Evolutionary conservation across 2,797 vertebrate species (phyloP).

Genomic region (Gambelia wislizenii): DNA sequence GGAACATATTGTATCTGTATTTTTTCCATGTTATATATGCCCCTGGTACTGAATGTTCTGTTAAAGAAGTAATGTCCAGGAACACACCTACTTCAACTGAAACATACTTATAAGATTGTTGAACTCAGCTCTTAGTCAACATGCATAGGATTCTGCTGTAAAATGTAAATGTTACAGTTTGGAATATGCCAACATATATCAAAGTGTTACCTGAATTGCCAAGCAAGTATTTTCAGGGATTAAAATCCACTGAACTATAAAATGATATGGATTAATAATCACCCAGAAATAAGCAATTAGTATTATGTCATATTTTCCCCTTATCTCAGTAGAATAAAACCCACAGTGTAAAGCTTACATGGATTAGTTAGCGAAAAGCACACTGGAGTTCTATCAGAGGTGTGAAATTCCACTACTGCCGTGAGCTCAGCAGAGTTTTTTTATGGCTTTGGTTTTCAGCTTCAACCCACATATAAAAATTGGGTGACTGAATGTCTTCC

Average conservation of each 20-base stretch:
- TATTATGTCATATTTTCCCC: not conserved
- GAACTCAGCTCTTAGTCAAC: too few relatives aligned
- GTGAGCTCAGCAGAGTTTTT: not conserved
- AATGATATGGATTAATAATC: conserved; percentile 21
- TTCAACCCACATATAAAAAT: not conserved
- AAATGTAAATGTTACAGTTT: not conserved
- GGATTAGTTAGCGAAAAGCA: conserved; percentile 8
- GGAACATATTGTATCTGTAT: too few relatives aligned
- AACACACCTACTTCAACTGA: too few relatives aligned
- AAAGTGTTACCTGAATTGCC: not conserved
- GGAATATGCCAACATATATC: not conserved
- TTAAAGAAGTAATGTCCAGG: too few relatives aligned
- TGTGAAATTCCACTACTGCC: not conserved
- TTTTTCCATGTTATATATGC: too few relatives aligned
- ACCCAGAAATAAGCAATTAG: conserved; percentile 6
- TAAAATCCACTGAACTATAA: not conserved
- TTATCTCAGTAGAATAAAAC: not conserved
- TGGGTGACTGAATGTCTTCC: not conserved
- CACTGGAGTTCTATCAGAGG: not conserved
- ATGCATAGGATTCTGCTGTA: not conserved
- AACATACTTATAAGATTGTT: too few relatives aligned
- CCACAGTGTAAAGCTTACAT: not conserved
- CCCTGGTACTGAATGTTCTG: too few relatives aligned
- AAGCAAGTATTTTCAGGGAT: conserved; percentile 4
- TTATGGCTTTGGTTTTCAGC: conserved; percentile 4